phyloP scores from a whole-genome alignment of 2,113 vertebrate genomes.

The Cochlearius cochlearius region DNA sequence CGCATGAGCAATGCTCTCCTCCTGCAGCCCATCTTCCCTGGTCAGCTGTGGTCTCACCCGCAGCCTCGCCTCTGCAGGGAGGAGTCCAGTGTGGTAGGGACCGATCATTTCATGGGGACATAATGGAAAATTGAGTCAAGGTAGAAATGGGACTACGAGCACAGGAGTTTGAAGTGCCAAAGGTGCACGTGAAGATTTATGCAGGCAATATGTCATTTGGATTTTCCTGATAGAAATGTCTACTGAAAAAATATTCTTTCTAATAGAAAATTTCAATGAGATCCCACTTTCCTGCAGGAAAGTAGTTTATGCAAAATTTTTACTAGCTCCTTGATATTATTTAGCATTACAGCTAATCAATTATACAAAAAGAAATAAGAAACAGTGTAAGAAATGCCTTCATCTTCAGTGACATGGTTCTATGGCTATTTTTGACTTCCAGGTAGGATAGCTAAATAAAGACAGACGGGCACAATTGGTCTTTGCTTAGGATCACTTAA shows the following conservation, averaged over 20 bases:
- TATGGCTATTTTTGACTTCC: neutral
- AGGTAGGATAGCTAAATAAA: neutral
- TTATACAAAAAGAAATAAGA: neutral
- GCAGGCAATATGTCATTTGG: neutral
- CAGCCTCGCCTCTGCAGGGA: neutral
- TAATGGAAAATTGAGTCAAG: neutral
- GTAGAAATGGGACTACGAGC: neutral
- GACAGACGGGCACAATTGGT: neutral
- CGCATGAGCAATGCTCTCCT: neutral
- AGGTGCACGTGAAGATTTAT: neutral
- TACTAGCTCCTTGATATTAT: neutral
- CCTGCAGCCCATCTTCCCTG: neutral
- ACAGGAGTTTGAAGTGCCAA: neutral
- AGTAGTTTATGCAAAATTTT: neutral
- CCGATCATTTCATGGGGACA: fast-evolving
- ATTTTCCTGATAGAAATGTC: neutral
- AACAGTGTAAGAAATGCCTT: neutral
- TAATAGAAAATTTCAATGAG: neutral
- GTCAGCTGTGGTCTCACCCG: neutral
- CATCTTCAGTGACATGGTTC: neutral
- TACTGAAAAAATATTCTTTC: neutral
- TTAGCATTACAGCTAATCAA: neutral
- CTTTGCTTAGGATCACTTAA: neutral
- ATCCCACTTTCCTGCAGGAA: neutral
- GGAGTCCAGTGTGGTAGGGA: neutral